These are phyloP conservation scores for Leptogaster cylindrica DNA, from an alignment of 2,888 invertebrate genomes.

Conservation along the genomic window DNA sequence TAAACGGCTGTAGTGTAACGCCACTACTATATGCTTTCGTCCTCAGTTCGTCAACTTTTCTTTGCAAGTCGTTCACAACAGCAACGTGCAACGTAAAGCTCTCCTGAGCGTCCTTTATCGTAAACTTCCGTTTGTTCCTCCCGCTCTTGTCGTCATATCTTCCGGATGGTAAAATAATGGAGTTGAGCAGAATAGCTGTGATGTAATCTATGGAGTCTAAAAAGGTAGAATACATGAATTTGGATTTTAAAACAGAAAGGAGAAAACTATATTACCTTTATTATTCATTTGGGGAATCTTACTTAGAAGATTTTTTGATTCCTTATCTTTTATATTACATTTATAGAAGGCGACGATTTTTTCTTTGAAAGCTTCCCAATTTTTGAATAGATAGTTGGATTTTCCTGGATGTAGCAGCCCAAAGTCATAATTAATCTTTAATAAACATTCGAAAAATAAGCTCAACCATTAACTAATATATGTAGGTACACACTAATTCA, in stretches of 20 bases:
- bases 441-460: conserved; percentile 9
- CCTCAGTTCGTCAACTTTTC: not conserved
- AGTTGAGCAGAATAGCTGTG: not conserved
- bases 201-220: not conserved
- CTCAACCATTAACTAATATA: conserved; percentile 2
- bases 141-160: not conserved
- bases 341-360: not conserved
- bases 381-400: not conserved
- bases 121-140: not conserved
- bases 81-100: not conserved
- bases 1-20: conserved; percentile 1
- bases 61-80: conserved; percentile 3
- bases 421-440: not conserved
- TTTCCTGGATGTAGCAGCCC: not conserved
- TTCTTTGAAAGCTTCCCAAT: not conserved
- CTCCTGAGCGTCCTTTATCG: not conserved
- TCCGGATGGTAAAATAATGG: not conserved
- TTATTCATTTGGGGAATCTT: not conserved
- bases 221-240: not conserved
- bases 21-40: conserved; percentile 18
- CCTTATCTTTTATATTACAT: not conserved
- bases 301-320: not conserved
- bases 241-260: not conserved
- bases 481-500: conserved; percentile 10
- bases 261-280: not conserved